Evolutionary conservation across 2,888 invertebrate genomes (phyloP), one percentile per base, ranked within the genome.

Genomic region (Leucoma salicis): DNA sequence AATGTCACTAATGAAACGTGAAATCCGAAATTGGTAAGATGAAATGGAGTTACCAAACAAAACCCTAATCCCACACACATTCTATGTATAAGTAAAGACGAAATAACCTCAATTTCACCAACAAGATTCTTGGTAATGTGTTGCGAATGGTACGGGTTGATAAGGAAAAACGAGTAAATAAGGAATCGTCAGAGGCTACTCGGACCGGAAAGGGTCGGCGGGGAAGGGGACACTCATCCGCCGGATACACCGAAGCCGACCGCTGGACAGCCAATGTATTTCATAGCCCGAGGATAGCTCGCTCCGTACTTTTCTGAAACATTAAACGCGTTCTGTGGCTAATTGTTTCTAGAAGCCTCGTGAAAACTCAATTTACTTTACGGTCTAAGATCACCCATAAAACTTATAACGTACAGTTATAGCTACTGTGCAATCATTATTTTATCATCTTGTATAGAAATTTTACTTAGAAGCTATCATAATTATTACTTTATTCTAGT

Each of bases 151-250:
- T 67, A 70, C 68, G 66, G 73, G 67, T 73, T 82, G 85, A 88
- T 88, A 86, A 87, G 84, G 82, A 85, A 85, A 85, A 86, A 80
- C 82, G 80, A 76, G 78, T 84, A 85, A 86, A 88, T 85, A 87
- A 82, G 78, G 78, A 81, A 71, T 77, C 68, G 71, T 74, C 70
- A 67, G 71, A 67, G 66, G 48, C 42, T 44, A 47, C n/a, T n/a
- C n/a, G 49, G 65, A 53, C 68, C 74, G 80, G 78, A 78, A 71
- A 74, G 64, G 80, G 79, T 74, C 73, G 70, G 71, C 55, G 54
- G 64, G 55, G 51, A 53, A n/a, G 60, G 49, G 52, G 50, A 53
- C 53, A 39, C 48, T 53, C 66, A 68, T 78, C 78, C 78, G 77
- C 49, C 76, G 82, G 81, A 79, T 70, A 72, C 66, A 66, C 64